These are phyloP conservation scores for Scaptomyza flava DNA, from an alignment of 2,888 invertebrate genomes.

Conservation along the genomic window DNA sequence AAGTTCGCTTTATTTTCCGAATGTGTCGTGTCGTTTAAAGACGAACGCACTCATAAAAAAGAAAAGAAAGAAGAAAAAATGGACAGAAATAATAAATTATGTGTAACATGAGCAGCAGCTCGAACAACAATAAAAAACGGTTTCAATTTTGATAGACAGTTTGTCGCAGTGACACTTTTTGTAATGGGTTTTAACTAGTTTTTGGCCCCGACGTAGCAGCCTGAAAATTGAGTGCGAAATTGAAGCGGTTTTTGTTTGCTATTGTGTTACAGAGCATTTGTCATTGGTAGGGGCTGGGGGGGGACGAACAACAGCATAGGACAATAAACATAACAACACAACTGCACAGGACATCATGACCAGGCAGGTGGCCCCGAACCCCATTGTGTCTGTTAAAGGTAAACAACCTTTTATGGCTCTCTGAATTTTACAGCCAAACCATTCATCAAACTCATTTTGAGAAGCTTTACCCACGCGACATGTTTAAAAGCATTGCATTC, in stretches of 20 bases:
- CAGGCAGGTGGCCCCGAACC: background rate
- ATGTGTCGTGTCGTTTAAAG: constrained; percentile 35
- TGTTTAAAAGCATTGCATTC: constrained; percentile 28
- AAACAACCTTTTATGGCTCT: constrained; percentile 25
- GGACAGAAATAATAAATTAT: constrained; percentile 51
- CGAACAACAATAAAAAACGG: constrained; percentile 3
- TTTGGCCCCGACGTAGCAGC: constrained; percentile 10
- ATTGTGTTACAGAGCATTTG: constrained; percentile 3
- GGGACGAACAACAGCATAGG: background rate
- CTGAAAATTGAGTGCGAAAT: constrained; percentile 46
- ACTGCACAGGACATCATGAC: constrained; percentile 13
- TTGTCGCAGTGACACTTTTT: constrained; percentile 39
- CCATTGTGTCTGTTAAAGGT: constrained; percentile 16
- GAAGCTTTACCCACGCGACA: background rate
- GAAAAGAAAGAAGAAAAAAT: constrained; percentile 21
- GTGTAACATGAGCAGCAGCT: constrained; percentile 21
- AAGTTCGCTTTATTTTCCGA: constrained; percentile 53
- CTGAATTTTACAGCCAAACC: constrained; percentile 49
- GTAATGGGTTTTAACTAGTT: constrained; percentile 52
- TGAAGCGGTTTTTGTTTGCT: constrained; percentile 28
- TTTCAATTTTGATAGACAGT: constrained; percentile 57
- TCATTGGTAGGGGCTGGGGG: background rate
- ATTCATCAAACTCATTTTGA: constrained; percentile 65
- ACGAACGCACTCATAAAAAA: constrained; percentile 26
- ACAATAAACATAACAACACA: background rate